Percentiles rank a stretch among this genome's conserved stretches.
Conservation (phyloP, 2,888 invertebrate species). For the Leptogaster cylindrica region DNA sequence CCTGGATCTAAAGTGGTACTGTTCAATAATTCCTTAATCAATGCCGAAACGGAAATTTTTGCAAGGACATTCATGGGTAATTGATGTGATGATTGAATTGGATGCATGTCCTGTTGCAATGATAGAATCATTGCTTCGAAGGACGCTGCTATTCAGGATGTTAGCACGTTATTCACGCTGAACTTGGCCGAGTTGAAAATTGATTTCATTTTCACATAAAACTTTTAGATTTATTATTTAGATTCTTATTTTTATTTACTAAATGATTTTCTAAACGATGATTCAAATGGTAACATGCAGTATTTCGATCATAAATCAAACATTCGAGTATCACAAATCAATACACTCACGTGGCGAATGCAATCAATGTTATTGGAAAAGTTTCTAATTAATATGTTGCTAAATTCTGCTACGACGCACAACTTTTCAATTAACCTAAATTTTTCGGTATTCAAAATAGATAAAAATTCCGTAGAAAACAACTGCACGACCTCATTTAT, state of each 20-base stretch:
- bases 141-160: conserved; percentile 64
- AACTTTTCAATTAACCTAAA: conserved; percentile 58
- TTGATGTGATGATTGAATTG: conserved; percentile 61
- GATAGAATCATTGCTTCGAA: conserved; percentile 63
- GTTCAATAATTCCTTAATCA: conserved; percentile 53
- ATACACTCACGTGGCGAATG: no score
- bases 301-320: no score
- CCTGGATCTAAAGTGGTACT: neutral
- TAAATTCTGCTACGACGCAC: conserved; percentile 51
- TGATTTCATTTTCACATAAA: conserved; percentile 61
- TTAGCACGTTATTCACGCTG: conserved; percentile 63
- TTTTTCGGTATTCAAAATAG: conserved; percentile 59
- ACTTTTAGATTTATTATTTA: conserved; percentile 60
- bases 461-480: conserved; percentile 53
- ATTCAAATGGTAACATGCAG: no score
- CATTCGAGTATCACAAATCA: no score
- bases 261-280: no score
- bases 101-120: conserved; percentile 60
- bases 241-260: no score
- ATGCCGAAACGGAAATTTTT: conserved; percentile 56
- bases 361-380: neutral
- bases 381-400: neutral
- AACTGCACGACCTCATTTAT: conserved; percentile 51
- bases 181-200: conserved; percentile 64
- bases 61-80: conserved; percentile 59